Conservation (phyloP, 2,113 vertebrate genomes). For the Orthochromis malagaraziensis region DNA sequence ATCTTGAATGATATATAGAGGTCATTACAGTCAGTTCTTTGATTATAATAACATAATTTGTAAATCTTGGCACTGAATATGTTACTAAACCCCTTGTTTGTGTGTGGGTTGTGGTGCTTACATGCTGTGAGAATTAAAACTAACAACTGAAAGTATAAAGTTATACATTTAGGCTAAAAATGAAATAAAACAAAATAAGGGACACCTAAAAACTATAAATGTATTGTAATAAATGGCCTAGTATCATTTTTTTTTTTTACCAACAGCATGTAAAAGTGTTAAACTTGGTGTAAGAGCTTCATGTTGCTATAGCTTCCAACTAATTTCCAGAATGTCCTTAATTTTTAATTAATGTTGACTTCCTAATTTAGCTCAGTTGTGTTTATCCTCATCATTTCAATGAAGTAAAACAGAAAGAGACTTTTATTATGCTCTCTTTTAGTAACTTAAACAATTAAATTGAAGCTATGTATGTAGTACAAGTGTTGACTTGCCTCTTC, state of each 20-base stretch:
- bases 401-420: neutral
- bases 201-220: neutral
- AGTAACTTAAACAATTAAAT: neutral
- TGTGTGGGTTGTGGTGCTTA: neutral
- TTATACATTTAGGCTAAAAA: neutral
- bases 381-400: neutral
- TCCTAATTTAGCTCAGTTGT: neutral
- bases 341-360: neutral
- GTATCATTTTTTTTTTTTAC: neutral
- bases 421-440: neutral
- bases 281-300: neutral
- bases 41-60: neutral
- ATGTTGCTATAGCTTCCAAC: neutral
- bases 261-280: neutral
- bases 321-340: neutral
- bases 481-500: neutral
- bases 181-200: neutral
- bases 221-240: neutral
- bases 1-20: neutral
- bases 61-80: neutral
- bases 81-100: neutral
- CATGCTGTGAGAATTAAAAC: neutral
- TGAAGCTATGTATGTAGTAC: neutral
- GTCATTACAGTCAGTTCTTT: neutral
- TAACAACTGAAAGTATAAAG: neutral